Conservation (phyloP, 2,113 vertebrate genomes). For the Spheniscus mendiculus region DNA sequence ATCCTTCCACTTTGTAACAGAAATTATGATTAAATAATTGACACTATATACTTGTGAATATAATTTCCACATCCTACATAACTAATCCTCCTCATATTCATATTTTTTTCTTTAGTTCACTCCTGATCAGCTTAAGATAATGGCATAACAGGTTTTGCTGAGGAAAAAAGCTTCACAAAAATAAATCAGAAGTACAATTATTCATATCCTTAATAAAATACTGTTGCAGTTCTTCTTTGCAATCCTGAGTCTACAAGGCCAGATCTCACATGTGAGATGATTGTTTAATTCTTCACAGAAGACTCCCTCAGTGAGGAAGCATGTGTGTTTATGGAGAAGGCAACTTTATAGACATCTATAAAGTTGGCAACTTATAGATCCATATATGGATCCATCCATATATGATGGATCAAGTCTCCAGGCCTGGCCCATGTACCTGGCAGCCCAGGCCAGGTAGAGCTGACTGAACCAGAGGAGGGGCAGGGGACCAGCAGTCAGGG, state of each 20-base stretch:
- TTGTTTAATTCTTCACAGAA: not conserved
- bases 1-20: not conserved
- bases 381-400: too few relatives aligned
- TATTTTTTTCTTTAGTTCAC: not conserved
- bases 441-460: not conserved
- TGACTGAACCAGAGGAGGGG: not conserved
- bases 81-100: not conserved
- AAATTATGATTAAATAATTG: not conserved
- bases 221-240: not conserved
- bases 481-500: not conserved
- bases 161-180: not conserved
- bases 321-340: fast-evolving
- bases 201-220: not conserved
- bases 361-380: too few relatives aligned
- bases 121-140: not conserved
- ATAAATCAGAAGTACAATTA: not conserved
- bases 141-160: not conserved
- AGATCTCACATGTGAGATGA: not conserved
- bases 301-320: not conserved
- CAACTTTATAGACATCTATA: not conserved
- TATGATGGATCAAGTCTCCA: not conserved
- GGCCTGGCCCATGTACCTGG: not conserved
- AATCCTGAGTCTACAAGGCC: not conserved
- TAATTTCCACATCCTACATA: not conserved
- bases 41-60: not conserved